Evolutionary conservation across 2,888 invertebrate species (phyloP).

Genomic region (Coenonympha arcania): DNA sequence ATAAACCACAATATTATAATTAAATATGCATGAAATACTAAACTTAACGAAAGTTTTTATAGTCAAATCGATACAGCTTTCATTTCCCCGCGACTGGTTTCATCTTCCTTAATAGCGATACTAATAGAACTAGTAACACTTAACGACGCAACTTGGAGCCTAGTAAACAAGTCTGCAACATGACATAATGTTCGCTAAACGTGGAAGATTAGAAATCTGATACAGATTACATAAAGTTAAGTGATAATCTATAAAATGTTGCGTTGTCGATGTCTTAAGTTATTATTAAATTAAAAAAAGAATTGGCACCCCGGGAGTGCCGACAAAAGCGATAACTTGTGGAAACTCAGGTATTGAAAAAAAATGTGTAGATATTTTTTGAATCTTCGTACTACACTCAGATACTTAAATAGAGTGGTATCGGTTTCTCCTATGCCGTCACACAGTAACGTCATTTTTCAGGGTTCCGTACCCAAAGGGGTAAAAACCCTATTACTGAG

Average conservation of each 20-base stretch:
- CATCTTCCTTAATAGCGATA: not conserved
- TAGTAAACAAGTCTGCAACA: conserved; percentile 8
- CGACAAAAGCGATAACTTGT: too few species aligned
- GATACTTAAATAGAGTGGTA: too few species aligned
- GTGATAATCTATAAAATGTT: not conserved
- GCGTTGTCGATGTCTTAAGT: not conserved
- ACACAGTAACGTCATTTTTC: too few species aligned
- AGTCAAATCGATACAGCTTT: conserved; percentile 1
- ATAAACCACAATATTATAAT: conserved; percentile 1
- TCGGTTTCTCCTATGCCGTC: too few species aligned
- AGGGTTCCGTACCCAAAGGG: too few species aligned
- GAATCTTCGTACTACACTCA: too few species aligned
- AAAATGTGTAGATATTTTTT: too few species aligned
- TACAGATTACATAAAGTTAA: not conserved
- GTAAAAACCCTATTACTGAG: too few species aligned
- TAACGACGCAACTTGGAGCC: not conserved
- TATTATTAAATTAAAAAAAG: not conserved
- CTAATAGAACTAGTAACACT: not conserved
- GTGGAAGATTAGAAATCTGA: conserved; percentile 9
- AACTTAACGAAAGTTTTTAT: not conserved
- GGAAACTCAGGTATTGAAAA: too few species aligned
- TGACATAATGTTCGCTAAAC: conserved; percentile 14
- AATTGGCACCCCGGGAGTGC: too few species aligned
- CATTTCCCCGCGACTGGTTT: not conserved
- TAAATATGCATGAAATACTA: not conserved